Percentiles rank a stretch among this genome's conserved stretches.
Conservation (phyloP, 92 coral and sea anemone species). For the Porites evermanni region DNA sequence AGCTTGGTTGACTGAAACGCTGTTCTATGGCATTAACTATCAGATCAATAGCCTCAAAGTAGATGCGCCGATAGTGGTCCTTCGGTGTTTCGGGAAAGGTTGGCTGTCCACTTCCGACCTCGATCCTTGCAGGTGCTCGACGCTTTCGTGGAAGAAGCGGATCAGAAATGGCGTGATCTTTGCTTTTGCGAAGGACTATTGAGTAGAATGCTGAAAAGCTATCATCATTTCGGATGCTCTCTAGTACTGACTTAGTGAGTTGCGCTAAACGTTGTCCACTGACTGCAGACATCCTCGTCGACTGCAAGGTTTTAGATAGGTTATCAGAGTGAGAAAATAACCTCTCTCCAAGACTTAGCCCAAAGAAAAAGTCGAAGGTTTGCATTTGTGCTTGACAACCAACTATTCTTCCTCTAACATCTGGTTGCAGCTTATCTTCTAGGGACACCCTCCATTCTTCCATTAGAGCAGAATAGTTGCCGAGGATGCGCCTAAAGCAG, state of each 20-base stretch:
- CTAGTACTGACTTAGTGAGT: not conserved
- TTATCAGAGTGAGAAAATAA: not conserved
- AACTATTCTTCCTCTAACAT: not conserved
- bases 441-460: not conserved
- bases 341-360: no score
- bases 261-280: not conserved
- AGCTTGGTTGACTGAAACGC: conserved; percentile 82
- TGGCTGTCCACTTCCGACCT: conserved; percentile 63
- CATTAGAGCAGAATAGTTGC: not conserved
- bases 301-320: not conserved
- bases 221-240: no score
- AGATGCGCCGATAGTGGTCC: conserved; percentile 64
- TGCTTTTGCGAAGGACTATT: no score
- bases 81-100: conserved; percentile 69
- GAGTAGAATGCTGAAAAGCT: no score
- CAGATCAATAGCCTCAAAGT: conserved; percentile 73
- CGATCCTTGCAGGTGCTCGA: conserved; percentile 64
- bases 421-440: not conserved
- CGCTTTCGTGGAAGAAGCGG: conserved; percentile 35
- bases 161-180: not conserved
- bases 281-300: not conserved
- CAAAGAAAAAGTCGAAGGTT: not conserved
- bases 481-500: not conserved
- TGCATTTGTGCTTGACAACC: not conserved
- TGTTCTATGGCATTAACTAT: conserved; percentile 71